phyloP scores from a whole-genome alignment of 1,140 invertebrate species.

The Berghia stephanieae region DNA sequence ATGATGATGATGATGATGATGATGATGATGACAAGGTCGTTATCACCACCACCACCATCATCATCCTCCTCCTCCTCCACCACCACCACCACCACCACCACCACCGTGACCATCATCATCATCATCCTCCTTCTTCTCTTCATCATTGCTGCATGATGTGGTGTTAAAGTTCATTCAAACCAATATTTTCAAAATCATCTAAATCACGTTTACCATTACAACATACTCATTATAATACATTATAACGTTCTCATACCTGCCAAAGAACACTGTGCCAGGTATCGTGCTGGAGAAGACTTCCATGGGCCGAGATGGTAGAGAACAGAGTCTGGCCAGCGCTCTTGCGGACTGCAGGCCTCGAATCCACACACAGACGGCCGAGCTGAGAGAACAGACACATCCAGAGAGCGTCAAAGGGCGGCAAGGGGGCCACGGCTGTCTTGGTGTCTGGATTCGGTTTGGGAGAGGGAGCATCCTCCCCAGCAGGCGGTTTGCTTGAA shows the following conservation, averaged over 20 bases:
- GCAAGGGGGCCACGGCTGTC: slow-evolving; percentile 59
- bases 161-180: too few species aligned
- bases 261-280: slow-evolving; percentile 80
- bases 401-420: slow-evolving; percentile 92
- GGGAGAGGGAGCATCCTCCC: slow-evolving; percentile 31
- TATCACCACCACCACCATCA: too few species aligned
- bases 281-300: slow-evolving; percentile 80
- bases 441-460: slow-evolving; percentile 22
- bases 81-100: background rate
- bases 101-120: too few species aligned
- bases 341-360: slow-evolving; percentile 93
- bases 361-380: slow-evolving; percentile 93
- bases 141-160: background rate
- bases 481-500: slow-evolving; percentile 28
- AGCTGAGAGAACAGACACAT: slow-evolving; percentile 92
- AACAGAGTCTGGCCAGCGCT: slow-evolving; percentile 98
- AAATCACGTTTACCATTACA: background rate
- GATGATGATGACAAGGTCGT: too few species aligned
- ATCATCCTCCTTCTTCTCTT: too few species aligned
- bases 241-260: too few species aligned
- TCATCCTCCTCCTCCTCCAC: too few species aligned
- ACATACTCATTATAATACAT: too few species aligned
- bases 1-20: too few species aligned
- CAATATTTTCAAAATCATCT: background rate
- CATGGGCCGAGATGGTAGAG: slow-evolving; percentile 96